phyloP scores from a whole-genome alignment of 2,113 vertebrate genomes.

The Gnathonemus longibarbis region DNA sequence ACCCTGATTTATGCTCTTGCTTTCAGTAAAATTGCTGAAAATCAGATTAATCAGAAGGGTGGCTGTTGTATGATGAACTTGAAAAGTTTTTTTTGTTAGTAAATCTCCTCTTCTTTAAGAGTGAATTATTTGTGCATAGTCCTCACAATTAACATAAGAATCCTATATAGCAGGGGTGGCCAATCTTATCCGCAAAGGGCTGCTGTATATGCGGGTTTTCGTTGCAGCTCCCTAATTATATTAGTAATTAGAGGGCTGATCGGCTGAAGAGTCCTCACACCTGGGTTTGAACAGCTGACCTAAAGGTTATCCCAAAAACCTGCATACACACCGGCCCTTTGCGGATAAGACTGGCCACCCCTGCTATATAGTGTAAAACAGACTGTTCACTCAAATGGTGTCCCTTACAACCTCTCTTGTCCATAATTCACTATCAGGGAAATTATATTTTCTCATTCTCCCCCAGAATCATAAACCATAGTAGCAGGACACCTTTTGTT shows the following conservation, averaged over 20 bases:
- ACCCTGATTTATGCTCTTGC: neutral
- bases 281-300: too few species aligned
- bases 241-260: too few species aligned
- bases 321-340: too few species aligned
- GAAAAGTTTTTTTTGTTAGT: neutral
- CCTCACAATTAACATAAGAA: neutral
- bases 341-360: too few species aligned
- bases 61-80: neutral
- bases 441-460: neutral
- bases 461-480: neutral
- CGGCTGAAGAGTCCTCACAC: too few species aligned
- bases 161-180: neutral
- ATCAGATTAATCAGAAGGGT: neutral
- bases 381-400: too few species aligned
- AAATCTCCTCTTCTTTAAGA: neutral
- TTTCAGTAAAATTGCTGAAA: neutral
- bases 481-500: neutral
- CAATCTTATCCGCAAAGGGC: too few species aligned
- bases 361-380: too few species aligned
- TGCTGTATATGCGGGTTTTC: too few species aligned
- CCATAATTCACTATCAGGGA: neutral
- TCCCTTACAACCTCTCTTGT: neutral
- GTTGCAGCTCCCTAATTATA: too few species aligned
- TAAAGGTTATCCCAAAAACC: too few species aligned
- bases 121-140: neutral